These are phyloP conservation scores for Pseudococcus longispinus DNA, from an alignment of 2,888 invertebrate genomes.

Conservation along the genomic window DNA sequence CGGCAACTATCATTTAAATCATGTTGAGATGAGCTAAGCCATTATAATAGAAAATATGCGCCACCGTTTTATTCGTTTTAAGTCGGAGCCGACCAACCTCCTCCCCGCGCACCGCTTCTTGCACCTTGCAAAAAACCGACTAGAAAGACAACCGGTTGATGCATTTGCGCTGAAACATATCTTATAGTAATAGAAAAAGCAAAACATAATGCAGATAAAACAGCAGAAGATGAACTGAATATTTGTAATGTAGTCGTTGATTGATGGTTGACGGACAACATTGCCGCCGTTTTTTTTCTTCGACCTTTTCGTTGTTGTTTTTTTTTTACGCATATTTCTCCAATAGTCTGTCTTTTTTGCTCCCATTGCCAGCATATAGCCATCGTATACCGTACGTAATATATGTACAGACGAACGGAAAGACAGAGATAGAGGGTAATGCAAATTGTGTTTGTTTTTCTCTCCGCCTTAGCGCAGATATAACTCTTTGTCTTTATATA, in stretches of 20 bases:
- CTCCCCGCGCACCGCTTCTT: background rate
- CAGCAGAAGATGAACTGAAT: constrained; percentile 54
- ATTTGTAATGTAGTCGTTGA: constrained; percentile 56
- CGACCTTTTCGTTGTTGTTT: constrained; percentile 35
- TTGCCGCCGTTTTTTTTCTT: constrained; percentile 52
- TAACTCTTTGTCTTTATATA: constrained; percentile 56
- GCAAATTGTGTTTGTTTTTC: constrained; percentile 56
- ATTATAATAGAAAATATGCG: constrained; percentile 57
- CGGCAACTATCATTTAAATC: constrained; percentile 53
- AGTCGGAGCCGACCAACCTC: constrained; percentile 48
- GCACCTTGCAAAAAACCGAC: constrained; percentile 15
- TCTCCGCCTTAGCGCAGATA: background rate
- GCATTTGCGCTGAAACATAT: constrained; percentile 53
- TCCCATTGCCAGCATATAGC: background rate
- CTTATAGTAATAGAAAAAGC: constrained; percentile 40
- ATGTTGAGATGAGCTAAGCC: constrained; percentile 55
- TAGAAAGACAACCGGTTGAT: constrained; percentile 49
- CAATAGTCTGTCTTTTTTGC: background rate
- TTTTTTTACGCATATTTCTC: constrained; percentile 41
- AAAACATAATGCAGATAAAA: constrained; percentile 51
- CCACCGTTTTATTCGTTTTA: constrained; percentile 51
- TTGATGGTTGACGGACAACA: constrained; percentile 57
- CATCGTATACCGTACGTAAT: background rate
- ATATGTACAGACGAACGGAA: constrained; percentile 39
- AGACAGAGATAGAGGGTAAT: constrained; percentile 46